A percentile compares a stretch with the other conserved stretches of the same genome.
Evolutionary conservation across 2,113 vertebrate genomes (phyloP).

Genomic region (Gila orcuttii): DNA sequence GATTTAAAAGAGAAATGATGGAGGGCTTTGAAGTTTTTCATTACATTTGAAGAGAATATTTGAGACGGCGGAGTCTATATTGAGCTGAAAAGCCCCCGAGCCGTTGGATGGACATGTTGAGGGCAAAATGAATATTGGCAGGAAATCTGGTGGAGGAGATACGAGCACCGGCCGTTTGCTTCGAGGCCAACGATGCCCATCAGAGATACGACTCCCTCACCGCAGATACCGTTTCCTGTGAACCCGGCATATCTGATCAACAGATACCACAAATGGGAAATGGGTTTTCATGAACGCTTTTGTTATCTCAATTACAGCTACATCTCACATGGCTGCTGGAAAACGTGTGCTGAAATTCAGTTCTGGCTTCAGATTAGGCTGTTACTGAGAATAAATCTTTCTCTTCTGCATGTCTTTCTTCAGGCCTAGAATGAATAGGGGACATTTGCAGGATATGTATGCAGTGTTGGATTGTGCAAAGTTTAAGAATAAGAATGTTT

Average conservation of each 20-base stretch:
- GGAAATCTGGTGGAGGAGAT: constrained; percentile 61
- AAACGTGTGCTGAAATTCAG: constrained; percentile 30
- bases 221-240: constrained; percentile 65
- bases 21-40: constrained; percentile 34
- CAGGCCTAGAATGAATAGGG: background rate
- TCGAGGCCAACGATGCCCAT: constrained; percentile 66
- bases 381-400: constrained; percentile 19
- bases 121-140: constrained; percentile 64
- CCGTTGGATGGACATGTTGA: constrained; percentile 26
- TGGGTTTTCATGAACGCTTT: constrained; percentile 63
- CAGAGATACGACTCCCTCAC: constrained; percentile 55
- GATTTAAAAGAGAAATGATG: constrained; percentile 21
- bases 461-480: background rate
- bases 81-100: constrained; percentile 45
- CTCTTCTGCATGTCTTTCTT: constrained; percentile 27
- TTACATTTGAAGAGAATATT: constrained; percentile 22
- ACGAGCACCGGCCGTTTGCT: constrained; percentile 52
- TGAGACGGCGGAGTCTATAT: background rate
- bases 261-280: constrained; percentile 71
- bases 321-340: constrained; percentile 59
- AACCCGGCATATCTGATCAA: constrained; percentile 66
- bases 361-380: background rate
- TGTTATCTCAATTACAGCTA: constrained; percentile 68
- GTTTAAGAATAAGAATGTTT: background rate
- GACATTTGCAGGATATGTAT: background rate